These are phyloP conservation scores for Ceratina calcarata DNA, from an alignment of 1,140 invertebrate species.

Conservation along the genomic window DNA sequence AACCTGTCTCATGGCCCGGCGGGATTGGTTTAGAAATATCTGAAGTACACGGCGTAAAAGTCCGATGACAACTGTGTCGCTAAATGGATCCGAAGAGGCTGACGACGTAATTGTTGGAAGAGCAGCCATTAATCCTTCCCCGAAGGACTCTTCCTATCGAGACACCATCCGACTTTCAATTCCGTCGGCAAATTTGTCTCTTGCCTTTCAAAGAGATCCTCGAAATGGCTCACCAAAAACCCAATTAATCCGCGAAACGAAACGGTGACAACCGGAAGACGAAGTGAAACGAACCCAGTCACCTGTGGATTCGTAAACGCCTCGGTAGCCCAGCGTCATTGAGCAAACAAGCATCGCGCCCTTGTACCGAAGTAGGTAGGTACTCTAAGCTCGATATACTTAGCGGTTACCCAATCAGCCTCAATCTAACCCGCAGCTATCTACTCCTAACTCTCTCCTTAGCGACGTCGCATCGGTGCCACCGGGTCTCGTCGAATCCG, in stretches of 20 bases:
- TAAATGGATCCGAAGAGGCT: neutral
- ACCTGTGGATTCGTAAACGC: slow-evolving; percentile 45
- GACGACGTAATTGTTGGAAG: neutral
- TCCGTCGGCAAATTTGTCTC: neutral
- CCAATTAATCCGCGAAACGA: slow-evolving; percentile 6
- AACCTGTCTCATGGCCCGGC: neutral
- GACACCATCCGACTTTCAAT: neutral
- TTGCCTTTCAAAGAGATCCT: neutral
- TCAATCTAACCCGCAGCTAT: slow-evolving; percentile 63
- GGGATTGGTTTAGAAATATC: too few relatives aligned
- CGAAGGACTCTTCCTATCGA: neutral
- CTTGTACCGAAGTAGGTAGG: slow-evolving; percentile 56
- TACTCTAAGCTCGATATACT: slow-evolving; percentile 68
- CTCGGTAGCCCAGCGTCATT: slow-evolving; percentile 49
- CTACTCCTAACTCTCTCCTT: slow-evolving; percentile 57
- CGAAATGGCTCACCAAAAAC: slow-evolving; percentile 11
- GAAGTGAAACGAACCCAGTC: slow-evolving; percentile 11
- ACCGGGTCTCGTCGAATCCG: slow-evolving; percentile 31
- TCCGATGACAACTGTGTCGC: slow-evolving; percentile 2
- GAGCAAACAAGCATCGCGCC: slow-evolving; percentile 62
- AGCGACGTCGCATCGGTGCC: slow-evolving; percentile 40
- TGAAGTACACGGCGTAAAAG: neutral
- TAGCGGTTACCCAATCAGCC: slow-evolving; percentile 66
- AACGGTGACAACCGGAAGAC: neutral
- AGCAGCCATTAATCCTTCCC: neutral